Evolutionary conservation across 53 echinoderm and acorn worm species (phyloP).

Genomic region (Antedon mediterranea): DNA sequence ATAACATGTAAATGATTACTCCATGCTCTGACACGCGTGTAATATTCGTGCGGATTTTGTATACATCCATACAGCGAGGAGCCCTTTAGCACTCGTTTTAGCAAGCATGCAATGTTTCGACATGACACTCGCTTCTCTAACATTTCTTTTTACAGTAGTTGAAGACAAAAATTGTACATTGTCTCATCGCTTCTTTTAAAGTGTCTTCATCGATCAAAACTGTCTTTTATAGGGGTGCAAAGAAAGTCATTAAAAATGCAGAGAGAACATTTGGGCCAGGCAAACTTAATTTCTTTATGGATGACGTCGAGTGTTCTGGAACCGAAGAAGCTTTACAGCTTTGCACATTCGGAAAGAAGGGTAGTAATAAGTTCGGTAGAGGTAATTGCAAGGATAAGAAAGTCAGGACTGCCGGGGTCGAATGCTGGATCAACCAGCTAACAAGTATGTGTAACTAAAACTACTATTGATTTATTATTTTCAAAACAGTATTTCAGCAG

Average conservation of each 20-base stretch:
- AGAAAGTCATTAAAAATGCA: slow-evolving; percentile 16
- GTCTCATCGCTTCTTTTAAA: no score
- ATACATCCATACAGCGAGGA: no score
- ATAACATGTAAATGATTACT: no score
- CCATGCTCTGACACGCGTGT: no score
- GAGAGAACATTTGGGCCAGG: slow-evolving; percentile 21
- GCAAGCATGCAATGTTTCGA: no score
- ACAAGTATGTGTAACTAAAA: background rate
- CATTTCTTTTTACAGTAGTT: no score
- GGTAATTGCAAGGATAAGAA: background rate
- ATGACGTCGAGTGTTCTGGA: slow-evolving; percentile 38
- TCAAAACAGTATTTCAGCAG: background rate
- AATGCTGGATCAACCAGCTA: background rate
- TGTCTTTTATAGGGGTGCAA: slow-evolving; percentile 17
- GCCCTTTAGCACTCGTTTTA: no score
- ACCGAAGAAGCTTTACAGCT: slow-evolving; percentile 22
- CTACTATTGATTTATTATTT: background rate
- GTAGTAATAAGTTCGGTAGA: slow-evolving; percentile 21
- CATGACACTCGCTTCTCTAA: no score
- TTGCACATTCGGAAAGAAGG: slow-evolving; percentile 30
- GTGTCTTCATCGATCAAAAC: no score
- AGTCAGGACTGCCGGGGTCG: background rate
- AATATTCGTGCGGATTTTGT: no score
- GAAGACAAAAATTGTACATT: no score
- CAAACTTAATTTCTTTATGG: slow-evolving; percentile 27